phyloP scores from a whole-genome alignment of 2,888 invertebrate species.

The Cryptosula pallasiana region DNA sequence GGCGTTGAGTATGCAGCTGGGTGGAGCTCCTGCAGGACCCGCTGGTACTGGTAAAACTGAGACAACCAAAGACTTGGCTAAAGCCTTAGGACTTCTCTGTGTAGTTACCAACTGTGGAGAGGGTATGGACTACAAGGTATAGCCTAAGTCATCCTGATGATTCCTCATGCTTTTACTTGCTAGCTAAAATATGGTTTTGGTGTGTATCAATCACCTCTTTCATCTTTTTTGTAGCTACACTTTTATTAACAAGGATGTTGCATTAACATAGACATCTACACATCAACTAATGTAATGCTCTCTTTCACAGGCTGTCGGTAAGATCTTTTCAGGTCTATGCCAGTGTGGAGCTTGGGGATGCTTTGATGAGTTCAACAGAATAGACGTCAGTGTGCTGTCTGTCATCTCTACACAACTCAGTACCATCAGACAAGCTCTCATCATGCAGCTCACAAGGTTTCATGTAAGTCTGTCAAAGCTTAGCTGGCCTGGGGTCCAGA shows the following conservation, averaged over 20 bases:
- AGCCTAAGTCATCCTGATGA: too few species aligned
- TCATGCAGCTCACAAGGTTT: conserved; percentile 69
- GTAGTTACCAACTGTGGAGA: conserved; percentile 78
- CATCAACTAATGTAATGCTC: too few species aligned
- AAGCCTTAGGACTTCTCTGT: conserved; percentile 64
- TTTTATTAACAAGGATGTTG: too few species aligned
- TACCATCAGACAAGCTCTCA: conserved; percentile 76
- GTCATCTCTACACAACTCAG: conserved; percentile 88
- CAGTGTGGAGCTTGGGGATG: conserved; percentile 94
- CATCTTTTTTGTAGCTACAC: background rate
- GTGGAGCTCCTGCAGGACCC: conserved; percentile 74
- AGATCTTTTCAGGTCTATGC: conserved; percentile 62
- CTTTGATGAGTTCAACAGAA: conserved; percentile 90
- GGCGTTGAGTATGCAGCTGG: conserved; percentile 82
- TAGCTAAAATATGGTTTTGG: too few species aligned
- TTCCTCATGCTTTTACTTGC: too few species aligned
- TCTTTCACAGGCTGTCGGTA: conserved; percentile 65
- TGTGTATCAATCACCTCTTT: too few species aligned
- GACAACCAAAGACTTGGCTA: conserved; percentile 84
- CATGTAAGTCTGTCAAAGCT: conserved; percentile 58
- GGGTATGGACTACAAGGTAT: conserved; percentile 71
- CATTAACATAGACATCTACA: too few species aligned
- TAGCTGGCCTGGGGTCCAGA: too few species aligned
- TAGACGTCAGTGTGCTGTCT: conserved; percentile 84
- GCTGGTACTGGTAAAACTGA: conserved; percentile 78